Conservation (phyloP, 2,113 vertebrate genomes). For the Eudyptes chrysolophus region DNA sequence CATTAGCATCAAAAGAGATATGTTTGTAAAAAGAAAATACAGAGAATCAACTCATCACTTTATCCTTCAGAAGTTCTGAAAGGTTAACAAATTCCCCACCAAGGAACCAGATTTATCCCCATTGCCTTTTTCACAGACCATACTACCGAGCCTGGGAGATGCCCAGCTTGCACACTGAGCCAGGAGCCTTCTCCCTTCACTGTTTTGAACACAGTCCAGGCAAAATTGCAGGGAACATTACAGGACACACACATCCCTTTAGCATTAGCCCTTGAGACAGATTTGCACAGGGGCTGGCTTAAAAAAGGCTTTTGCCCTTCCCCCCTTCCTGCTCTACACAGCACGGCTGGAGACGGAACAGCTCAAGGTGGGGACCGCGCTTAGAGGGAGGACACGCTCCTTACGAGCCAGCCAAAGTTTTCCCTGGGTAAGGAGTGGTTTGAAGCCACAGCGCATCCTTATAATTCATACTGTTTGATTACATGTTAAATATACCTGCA, state of each 20-base stretch:
- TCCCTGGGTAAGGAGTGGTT: neutral
- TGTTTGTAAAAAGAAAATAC: neutral
- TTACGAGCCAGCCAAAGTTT: neutral
- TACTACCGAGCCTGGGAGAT: neutral
- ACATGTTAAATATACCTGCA: neutral
- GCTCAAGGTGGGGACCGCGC: neutral
- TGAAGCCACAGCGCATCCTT: neutral
- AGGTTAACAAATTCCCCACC: neutral
- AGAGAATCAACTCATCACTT: neutral
- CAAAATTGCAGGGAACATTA: neutral
- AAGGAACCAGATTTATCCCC: neutral
- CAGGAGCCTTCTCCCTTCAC: neutral
- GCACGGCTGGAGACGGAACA: neutral
- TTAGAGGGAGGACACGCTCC: neutral
- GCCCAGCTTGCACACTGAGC: accelerated
- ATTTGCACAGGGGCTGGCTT: neutral
- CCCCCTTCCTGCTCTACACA: neutral
- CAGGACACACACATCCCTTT: neutral
- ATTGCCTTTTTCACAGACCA: neutral
- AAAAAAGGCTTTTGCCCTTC: neutral
- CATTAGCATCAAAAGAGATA: neutral
- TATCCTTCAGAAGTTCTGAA: neutral
- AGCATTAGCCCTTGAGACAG: neutral
- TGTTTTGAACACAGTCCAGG: neutral
- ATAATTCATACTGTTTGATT: neutral